phyloP scores from a whole-genome alignment of 2,113 vertebrate genomes.

The Calyptommatus sinebrachiatus region DNA sequence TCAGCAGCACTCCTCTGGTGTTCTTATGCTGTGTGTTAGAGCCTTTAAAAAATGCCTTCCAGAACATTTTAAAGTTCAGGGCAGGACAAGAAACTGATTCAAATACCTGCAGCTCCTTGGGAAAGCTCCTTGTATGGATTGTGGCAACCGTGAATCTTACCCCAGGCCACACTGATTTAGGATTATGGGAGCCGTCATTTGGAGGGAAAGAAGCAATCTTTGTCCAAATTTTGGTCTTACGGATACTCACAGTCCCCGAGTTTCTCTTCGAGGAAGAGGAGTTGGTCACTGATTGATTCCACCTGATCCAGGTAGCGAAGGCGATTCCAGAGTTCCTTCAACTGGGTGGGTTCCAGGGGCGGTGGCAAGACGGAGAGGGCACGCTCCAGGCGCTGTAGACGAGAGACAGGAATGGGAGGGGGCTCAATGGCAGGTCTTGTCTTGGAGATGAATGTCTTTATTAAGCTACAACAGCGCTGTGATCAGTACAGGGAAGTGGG shows the following conservation, averaged over 20 bases:
- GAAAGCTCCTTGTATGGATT: too few relatives aligned
- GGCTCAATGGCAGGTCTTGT: background rate
- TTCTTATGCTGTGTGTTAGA: too few relatives aligned
- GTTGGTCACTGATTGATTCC: constrained; percentile 27
- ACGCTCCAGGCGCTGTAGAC: constrained; percentile 1
- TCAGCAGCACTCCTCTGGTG: too few relatives aligned
- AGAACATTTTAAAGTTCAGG: too few relatives aligned
- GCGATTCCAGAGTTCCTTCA: constrained; percentile 25
- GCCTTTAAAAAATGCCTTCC: too few relatives aligned
- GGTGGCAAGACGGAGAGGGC: constrained; percentile 3
- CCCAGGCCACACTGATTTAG: too few relatives aligned
- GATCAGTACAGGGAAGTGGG: too few relatives aligned
- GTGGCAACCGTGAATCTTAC: too few relatives aligned
- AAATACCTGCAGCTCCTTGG: too few relatives aligned
- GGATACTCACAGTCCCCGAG: constrained; percentile 25
- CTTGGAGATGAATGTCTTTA: background rate
- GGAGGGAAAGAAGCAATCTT: too few relatives aligned
- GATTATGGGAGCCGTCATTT: too few relatives aligned
- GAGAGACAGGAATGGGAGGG: background rate
- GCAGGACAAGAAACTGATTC: too few relatives aligned
- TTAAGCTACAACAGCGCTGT: background rate
- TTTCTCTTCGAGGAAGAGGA: constrained; percentile 28
- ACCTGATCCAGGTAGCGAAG: constrained; percentile 25
- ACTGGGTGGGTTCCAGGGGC: background rate
- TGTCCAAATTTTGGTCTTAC: background rate